phyloP scores from a whole-genome alignment of 2,113 vertebrate species.

The Dipodomys spectabilis region DNA sequence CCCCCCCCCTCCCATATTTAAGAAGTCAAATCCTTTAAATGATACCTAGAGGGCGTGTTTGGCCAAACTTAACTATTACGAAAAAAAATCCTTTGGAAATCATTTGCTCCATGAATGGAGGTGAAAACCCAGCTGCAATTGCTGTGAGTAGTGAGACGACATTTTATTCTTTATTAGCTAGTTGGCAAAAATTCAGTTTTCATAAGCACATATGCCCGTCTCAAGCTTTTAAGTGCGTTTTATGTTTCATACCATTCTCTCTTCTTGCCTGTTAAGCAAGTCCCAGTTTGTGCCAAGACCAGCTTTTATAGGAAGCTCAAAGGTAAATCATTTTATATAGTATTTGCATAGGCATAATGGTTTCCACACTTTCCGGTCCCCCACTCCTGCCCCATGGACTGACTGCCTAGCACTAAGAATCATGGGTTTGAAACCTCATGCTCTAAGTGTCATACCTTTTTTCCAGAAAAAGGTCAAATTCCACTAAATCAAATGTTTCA shows the following conservation, averaged over 20 bases:
- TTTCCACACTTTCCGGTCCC: constrained; percentile 31
- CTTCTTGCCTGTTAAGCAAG: constrained; percentile 64
- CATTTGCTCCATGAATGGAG: constrained; percentile 59
- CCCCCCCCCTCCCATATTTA: background rate
- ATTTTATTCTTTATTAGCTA: constrained; percentile 72
- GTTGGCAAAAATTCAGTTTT: constrained; percentile 72
- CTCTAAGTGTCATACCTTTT: background rate
- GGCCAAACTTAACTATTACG: constrained; percentile 60
- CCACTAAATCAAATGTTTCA: constrained; percentile 42
- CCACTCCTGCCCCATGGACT: background rate
- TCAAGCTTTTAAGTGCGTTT: constrained; percentile 64
- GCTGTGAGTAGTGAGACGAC: constrained; percentile 59
- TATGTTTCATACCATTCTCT: constrained; percentile 71
- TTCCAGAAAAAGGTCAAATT: constrained; percentile 28
- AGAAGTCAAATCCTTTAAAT: constrained; percentile 36
- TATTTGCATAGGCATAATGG: constrained; percentile 71
- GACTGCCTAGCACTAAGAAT: background rate
- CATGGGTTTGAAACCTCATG: constrained; percentile 29
- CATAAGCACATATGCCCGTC: constrained; percentile 61
- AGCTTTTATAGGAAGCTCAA: constrained; percentile 69
- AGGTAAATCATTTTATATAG: constrained; percentile 70
- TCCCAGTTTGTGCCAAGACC: constrained; percentile 64
- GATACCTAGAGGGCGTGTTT: constrained; percentile 37
- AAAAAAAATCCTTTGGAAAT: constrained; percentile 68
- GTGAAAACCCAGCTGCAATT: constrained; percentile 75